These are phyloP conservation scores for Paratilapia polleni DNA, from an alignment of 2,113 vertebrate genomes.

Conservation along the genomic window DNA sequence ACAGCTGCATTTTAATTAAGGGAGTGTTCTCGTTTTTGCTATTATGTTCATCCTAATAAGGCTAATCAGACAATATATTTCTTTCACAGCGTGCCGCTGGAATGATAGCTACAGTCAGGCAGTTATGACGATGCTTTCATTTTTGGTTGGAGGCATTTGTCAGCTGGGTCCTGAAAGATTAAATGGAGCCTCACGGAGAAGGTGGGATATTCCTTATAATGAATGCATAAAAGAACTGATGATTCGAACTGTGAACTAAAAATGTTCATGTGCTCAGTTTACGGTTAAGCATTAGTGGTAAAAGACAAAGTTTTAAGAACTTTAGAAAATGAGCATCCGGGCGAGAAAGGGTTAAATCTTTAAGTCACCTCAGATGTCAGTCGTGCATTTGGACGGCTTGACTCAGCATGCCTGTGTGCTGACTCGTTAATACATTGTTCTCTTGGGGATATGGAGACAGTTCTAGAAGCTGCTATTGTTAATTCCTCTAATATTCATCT, in stretches of 20 bases:
- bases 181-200: conserved; percentile 14
- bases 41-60: conserved; percentile 27
- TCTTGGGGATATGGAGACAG: neutral
- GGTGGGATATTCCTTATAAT: neutral
- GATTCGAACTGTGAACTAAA: neutral
- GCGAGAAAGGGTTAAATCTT: neutral
- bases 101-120: conserved; percentile 8
- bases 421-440: neutral
- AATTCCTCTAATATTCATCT: too few relatives aligned
- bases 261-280: neutral
- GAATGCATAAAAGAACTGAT: neutral
- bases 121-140: conserved; percentile 15
- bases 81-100: neutral
- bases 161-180: conserved; percentile 12
- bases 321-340: neutral
- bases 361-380: neutral
- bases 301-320: neutral
- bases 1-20: conserved; percentile 3
- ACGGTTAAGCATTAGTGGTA: neutral
- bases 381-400: neutral
- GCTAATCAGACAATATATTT: conserved; percentile 8
- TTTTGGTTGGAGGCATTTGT: neutral
- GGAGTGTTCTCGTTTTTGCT: neutral
- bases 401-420: neutral
- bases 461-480: neutral